Evolutionary conservation across 2,113 vertebrate genomes (phyloP), one percentile per base, ranked within the genome.

Genomic region (Grallaria varia): DNA sequence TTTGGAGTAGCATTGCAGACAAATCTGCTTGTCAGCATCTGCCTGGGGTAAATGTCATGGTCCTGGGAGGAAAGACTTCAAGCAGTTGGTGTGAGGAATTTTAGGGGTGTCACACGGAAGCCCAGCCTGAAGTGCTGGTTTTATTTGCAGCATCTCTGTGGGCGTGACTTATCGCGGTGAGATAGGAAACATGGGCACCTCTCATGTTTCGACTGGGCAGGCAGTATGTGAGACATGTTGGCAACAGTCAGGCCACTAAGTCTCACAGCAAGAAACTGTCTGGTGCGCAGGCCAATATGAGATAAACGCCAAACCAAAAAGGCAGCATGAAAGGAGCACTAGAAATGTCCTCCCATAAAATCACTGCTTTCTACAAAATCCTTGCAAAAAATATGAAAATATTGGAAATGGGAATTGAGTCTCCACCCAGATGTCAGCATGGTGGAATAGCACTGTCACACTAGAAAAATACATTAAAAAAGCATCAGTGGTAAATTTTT

Each of bases 1-100:
- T 67, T 50, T 80, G 55, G 59, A 90, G 42, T 33, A 83, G 47
- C 42, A 52, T 66, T 87, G 59, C 45, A 72, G 78, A 58, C 40
- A 86, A 71, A 87, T 86, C 58, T 79, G 33, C 52, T 68, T 77
- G 55, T 74, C 82, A 88, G 88, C 79, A 59, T 88, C 68, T 86
- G 47, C 63, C 49, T 72, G 60, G 75, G 44, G 75, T 42, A 77
- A 92, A 73, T 39, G 47, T 71, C 56, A 67, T 15, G 14, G 87
- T 74, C 79, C 37, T 78, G 21, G 9, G 44, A 88, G 66, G 55
- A 80, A 90, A 74, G 30, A 64, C 17, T 67, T 74, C 11, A 68
- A 42, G 52, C 64, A 93, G 50, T 14, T 37, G 59, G 30, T 87
- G 39, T 1, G 6, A 90, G 75, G 53, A 88, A 68, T 78, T 86